A percentile compares a stretch with the other conserved stretches of the same genome.
Conservation (phyloP, 2,113 vertebrate species). For the Uropsilus gracilis region DNA sequence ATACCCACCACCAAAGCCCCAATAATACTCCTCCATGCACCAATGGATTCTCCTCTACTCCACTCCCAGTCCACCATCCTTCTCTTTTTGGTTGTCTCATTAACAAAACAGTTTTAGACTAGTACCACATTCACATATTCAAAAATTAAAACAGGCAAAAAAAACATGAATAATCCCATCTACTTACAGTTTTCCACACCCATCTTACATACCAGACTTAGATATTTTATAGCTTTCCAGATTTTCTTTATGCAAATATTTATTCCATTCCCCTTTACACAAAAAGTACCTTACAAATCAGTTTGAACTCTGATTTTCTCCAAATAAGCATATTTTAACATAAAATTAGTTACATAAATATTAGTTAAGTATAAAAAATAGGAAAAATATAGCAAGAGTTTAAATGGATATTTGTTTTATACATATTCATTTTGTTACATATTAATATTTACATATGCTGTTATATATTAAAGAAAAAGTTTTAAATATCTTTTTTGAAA, state of each 20-base stretch:
- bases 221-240: neutral
- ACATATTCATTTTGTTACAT: neutral
- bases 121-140: neutral
- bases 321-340: neutral
- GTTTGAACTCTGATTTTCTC: neutral
- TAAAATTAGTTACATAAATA: constrained; percentile 12
- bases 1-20: too few relatives aligned
- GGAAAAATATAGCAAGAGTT: neutral
- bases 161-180: neutral
- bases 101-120: neutral
- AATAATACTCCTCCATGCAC: too few relatives aligned
- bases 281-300: neutral
- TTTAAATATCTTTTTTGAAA: constrained; percentile 37
- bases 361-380: constrained; percentile 4
- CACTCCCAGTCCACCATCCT: neutral
- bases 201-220: neutral
- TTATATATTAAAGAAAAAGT: neutral
- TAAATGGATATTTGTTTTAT: neutral
- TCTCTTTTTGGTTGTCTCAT: neutral
- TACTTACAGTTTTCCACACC: neutral
- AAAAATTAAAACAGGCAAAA: constrained; percentile 8
- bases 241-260: constrained; percentile 14
- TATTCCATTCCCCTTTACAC: neutral
- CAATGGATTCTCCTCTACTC: too few relatives aligned
- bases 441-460: neutral